phyloP scores from a whole-genome alignment of 2,888 invertebrate genomes.

The Pammene aurita region DNA sequence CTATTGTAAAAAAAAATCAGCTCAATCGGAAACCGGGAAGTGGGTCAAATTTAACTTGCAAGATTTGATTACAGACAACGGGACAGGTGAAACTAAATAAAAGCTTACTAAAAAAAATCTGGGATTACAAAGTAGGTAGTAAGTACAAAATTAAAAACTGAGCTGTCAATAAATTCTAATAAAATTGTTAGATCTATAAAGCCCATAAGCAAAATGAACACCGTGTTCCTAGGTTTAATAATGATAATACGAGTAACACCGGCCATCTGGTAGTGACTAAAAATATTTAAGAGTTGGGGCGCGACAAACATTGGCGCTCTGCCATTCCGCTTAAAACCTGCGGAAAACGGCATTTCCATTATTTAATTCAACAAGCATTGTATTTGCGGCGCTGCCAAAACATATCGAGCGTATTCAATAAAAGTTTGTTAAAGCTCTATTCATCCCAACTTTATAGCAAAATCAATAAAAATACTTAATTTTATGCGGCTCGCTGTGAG shows the following conservation, averaged over 20 bases:
- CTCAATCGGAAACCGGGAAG: too few species aligned
- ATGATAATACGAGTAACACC: slow-evolving; percentile 37
- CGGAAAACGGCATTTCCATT: slow-evolving; percentile 73
- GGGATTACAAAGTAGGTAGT: too few species aligned
- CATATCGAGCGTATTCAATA: slow-evolving; percentile 61
- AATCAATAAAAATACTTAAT: not conserved
- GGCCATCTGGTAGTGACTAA: slow-evolving; percentile 45
- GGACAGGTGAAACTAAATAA: too few species aligned
- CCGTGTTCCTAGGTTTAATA: slow-evolving; percentile 23
- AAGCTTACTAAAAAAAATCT: too few species aligned
- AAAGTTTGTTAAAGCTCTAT: slow-evolving; percentile 49
- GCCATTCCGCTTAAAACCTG: slow-evolving; percentile 75
- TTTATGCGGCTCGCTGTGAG: not conserved
- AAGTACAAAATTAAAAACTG: too few species aligned
- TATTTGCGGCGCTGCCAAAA: slow-evolving; percentile 74
- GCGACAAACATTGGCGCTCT: slow-evolving; percentile 64
- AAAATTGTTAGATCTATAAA: not conserved
- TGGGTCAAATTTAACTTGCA: too few species aligned
- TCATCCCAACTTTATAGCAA: slow-evolving; percentile 37
- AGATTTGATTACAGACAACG: too few species aligned
- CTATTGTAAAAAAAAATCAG: too few species aligned
- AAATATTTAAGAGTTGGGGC: slow-evolving; percentile 51
- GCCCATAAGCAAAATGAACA: not conserved
- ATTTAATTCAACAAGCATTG: slow-evolving; percentile 78
- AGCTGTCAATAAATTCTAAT: too few species aligned